Conservation (phyloP, 1,140 invertebrate species). For the Schlechtendalia chinensis region DNA sequence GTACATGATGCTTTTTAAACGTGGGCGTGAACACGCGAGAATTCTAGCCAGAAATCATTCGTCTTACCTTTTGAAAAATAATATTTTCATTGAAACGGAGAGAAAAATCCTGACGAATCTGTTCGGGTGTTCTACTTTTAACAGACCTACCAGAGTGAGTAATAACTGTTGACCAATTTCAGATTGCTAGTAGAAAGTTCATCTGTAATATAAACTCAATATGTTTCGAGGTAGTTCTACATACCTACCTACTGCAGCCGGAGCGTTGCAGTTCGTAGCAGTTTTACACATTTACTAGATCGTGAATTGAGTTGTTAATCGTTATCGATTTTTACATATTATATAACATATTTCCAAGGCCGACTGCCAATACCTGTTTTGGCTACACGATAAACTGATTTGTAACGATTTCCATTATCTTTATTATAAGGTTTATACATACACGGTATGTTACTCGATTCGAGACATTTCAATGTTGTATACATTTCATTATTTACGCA, state of each 20-base stretch:
- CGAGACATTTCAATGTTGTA: background rate
- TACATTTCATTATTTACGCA: background rate
- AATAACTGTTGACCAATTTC: too few relatives aligned
- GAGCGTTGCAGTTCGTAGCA: background rate
- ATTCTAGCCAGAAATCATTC: too few relatives aligned
- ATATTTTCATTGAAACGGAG: too few relatives aligned
- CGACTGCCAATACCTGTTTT: background rate
- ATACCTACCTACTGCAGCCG: background rate
- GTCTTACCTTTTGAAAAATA: too few relatives aligned
- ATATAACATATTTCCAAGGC: background rate
- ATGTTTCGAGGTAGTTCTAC: too few relatives aligned
- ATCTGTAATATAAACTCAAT: too few relatives aligned
- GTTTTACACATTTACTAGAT: background rate
- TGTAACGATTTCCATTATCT: background rate
- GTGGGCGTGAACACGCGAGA: too few relatives aligned
- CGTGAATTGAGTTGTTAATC: background rate
- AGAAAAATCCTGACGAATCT: too few relatives aligned
- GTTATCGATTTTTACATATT: constrained; percentile 7
- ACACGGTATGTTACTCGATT: background rate
- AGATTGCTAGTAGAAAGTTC: too few relatives aligned
- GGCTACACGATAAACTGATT: constrained; percentile 12
- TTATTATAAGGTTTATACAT: background rate
- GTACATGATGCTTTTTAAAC: too few relatives aligned
- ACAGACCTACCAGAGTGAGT: too few relatives aligned
- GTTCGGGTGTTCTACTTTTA: too few relatives aligned